A percentile compares a stretch with the other conserved stretches of the same genome.
Conservation (phyloP, 2,797 vertebrate genomes). For the Lophius americanus region DNA sequence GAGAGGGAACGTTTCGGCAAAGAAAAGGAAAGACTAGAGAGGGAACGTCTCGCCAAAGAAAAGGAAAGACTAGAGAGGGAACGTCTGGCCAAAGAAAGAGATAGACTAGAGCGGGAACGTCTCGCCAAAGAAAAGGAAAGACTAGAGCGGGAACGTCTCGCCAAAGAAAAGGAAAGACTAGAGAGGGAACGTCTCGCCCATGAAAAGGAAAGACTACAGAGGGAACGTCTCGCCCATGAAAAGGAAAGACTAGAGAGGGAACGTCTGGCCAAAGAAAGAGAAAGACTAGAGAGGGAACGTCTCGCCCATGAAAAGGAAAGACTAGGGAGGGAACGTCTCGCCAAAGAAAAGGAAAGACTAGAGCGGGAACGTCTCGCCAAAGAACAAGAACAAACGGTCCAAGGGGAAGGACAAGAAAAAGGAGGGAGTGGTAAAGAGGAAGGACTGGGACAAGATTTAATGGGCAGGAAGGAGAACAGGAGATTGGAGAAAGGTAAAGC, state of each 20-base stretch:
- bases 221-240: neutral
- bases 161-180: neutral
- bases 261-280: neutral
- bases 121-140: neutral
- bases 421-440: no score
- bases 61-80: no score
- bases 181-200: neutral
- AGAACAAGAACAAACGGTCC: slow-evolving; percentile 1
- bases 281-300: neutral
- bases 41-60: no score
- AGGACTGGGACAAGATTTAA: no score
- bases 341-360: slow-evolving; percentile 6
- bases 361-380: slow-evolving; percentile 11
- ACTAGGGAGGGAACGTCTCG: neutral
- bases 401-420: no score
- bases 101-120: no score
- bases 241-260: slow-evolving; percentile 1
- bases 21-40: neutral
- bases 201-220: no score
- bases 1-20: rapidly evolving
- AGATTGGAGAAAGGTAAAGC: neutral
- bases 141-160: neutral
- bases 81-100: no score
- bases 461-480: slow-evolving; percentile 6
- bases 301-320: neutral